Conservation (phyloP, 2,113 vertebrate species). For the Anthoscopus minutus region DNA sequence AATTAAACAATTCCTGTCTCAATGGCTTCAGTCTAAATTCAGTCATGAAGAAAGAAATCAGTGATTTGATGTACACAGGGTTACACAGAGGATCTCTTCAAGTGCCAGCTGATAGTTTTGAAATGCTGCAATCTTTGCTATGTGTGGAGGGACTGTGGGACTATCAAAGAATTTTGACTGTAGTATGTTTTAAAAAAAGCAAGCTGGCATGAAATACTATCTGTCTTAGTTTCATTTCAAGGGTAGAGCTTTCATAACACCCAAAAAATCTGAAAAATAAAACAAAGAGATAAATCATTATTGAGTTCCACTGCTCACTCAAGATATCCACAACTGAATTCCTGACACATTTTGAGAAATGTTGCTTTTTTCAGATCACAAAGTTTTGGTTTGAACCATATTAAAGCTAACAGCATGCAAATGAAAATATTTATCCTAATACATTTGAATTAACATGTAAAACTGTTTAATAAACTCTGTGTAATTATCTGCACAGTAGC, state of each 20-base stretch:
- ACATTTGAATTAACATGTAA: neutral
- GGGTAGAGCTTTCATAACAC: neutral
- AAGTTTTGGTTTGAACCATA: neutral
- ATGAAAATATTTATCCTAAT: neutral
- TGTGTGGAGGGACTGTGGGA: neutral
- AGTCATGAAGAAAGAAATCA: neutral
- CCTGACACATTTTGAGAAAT: neutral
- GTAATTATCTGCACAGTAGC: neutral
- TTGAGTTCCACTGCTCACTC: neutral
- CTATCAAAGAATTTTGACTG: neutral
- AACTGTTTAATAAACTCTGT: neutral
- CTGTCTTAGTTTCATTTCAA: neutral
- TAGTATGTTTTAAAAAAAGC: neutral
- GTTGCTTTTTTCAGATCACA: neutral
- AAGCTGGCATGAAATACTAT: neutral
- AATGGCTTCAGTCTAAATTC: neutral
- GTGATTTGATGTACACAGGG: neutral
- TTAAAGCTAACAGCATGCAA: neutral
- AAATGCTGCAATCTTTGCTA: neutral
- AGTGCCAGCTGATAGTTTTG: neutral
- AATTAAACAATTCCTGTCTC: neutral
- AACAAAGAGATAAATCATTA: neutral
- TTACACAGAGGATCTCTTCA: neutral
- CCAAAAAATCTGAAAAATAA: neutral
- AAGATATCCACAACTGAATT: neutral